A percentile compares a stretch with the other conserved stretches of the same genome.
Evolutionary conservation across 2,888 invertebrate genomes (phyloP).

Genomic region (Ormia ochracea): DNA sequence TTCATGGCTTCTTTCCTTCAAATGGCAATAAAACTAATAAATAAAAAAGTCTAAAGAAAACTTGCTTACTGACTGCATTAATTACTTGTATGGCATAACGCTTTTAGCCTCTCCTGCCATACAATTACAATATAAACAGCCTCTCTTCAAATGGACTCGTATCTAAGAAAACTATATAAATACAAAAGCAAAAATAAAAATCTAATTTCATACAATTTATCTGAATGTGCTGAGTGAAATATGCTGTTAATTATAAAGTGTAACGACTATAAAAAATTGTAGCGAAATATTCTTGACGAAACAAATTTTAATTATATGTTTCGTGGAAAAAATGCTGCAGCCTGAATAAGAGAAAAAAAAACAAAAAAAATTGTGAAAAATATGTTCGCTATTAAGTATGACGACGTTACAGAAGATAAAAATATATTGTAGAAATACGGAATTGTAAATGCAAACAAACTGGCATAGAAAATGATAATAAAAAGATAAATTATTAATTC

Average conservation of each 20-base stretch:
- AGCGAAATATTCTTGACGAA: background rate
- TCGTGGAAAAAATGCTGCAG: constrained; percentile 10
- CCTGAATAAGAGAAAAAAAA: background rate
- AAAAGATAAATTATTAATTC: background rate
- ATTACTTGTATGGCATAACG: no score
- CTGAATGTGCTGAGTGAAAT: constrained; percentile 43
- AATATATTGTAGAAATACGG: background rate
- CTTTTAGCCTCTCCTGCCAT: no score
- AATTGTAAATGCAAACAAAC: background rate
- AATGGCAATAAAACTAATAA: no score
- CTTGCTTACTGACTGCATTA: no score
- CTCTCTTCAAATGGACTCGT: no score
- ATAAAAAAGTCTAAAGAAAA: no score
- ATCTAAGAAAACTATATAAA: no score
- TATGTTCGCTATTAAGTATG: background rate
- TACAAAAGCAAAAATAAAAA: constrained; percentile 6
- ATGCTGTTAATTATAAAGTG: constrained; percentile 52
- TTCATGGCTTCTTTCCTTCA: no score
- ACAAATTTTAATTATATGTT: constrained; percentile 27
- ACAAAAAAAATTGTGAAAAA: no score
- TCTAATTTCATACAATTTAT: constrained; percentile 37
- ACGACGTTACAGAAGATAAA: constrained; percentile 13
- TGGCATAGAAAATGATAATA: background rate
- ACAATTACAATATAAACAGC: no score
- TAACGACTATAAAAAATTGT: background rate